Conservation (phyloP, 2,888 invertebrate genomes). For the Seira musarum region DNA sequence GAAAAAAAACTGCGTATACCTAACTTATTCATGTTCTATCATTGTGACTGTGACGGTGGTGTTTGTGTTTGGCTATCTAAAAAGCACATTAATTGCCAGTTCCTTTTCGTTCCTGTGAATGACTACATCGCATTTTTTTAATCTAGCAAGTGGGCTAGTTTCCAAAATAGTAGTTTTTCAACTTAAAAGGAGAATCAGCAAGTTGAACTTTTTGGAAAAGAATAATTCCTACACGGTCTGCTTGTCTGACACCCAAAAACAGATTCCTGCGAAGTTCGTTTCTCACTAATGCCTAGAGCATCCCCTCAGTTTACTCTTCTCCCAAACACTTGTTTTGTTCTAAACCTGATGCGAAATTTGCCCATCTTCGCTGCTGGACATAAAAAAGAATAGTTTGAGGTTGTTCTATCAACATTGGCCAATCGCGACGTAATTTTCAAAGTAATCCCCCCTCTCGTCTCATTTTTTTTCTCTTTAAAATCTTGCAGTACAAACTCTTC, state of each 20-base stretch:
- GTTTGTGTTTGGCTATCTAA: conserved; percentile 12
- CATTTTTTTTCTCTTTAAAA: too few species aligned
- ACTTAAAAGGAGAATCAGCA: conserved; percentile 6
- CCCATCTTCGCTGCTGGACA: background rate
- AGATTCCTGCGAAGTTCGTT: conserved; percentile 4
- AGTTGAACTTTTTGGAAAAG: conserved; percentile 1
- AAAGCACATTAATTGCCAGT: conserved; percentile 35
- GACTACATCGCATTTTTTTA: conserved; percentile 11
- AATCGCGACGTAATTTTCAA: background rate
- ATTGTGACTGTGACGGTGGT: background rate
- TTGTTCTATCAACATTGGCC: background rate
- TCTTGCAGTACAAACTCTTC: too few species aligned
- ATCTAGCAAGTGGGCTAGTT: conserved; percentile 25
- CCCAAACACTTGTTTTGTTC: background rate
- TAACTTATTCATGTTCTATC: background rate
- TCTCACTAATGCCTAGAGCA: background rate
- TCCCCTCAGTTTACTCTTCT: background rate
- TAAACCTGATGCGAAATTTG: background rate
- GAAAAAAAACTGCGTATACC: background rate
- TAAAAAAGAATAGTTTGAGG: background rate
- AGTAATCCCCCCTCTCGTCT: background rate
- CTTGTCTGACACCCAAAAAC: background rate
- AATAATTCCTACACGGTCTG: background rate
- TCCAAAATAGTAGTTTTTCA: conserved; percentile 27
- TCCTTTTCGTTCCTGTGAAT: conserved; percentile 27